phyloP scores from a whole-genome alignment of 1,140 invertebrate genomes.

The Tenebrio molitor region DNA sequence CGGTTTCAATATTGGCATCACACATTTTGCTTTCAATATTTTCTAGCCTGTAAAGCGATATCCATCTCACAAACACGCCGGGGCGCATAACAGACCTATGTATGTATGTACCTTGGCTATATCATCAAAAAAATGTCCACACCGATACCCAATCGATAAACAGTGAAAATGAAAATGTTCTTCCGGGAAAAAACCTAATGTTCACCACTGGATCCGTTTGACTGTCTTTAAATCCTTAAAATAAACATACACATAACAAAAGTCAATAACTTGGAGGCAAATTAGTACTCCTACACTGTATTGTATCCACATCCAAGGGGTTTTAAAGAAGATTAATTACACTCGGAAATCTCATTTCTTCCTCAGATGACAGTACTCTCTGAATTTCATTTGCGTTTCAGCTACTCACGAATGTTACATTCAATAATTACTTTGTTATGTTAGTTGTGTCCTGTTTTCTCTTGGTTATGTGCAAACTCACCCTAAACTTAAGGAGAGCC shows the following conservation, averaged over 20 bases:
- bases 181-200: too few relatives aligned
- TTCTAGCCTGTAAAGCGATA: conserved; percentile 37
- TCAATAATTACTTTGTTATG: conserved; percentile 33
- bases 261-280: conserved; percentile 2
- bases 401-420: conserved; percentile 13
- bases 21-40: conserved; percentile 45
- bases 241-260: too few relatives aligned
- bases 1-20: conserved; percentile 43
- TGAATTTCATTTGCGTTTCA: conserved; percentile 30
- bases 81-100: conserved; percentile 9
- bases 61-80: conserved; percentile 33
- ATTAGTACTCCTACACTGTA: background rate
- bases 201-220: too few relatives aligned
- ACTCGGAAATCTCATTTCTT: conserved; percentile 25
- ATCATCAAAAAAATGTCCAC: background rate
- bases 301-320: conserved; percentile 15
- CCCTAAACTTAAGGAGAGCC: conserved; percentile 1
- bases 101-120: background rate
- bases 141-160: conserved; percentile 2
- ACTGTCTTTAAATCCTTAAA: too few relatives aligned
- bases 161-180: background rate
- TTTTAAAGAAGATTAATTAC: conserved; percentile 41
- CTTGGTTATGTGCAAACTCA: background rate
- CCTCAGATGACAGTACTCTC: conserved; percentile 2
- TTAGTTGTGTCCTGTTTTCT: conserved; percentile 26